Evolutionary conservation across 2,888 invertebrate genomes (phyloP).

Genomic region (Apotomis capreana): DNA sequence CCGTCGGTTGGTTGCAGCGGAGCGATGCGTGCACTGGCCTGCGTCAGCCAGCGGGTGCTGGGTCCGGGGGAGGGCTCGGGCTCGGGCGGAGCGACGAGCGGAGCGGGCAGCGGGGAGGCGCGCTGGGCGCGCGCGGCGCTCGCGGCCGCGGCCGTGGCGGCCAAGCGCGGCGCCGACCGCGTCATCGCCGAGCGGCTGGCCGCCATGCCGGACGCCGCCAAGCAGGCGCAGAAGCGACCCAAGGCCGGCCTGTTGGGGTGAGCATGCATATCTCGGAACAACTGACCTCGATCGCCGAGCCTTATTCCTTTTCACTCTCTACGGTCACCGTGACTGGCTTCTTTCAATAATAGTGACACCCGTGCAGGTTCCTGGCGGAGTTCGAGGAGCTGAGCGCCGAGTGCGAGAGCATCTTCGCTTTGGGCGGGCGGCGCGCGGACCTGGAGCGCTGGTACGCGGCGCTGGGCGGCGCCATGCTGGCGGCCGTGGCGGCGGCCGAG

Average conservation of each 20-base stretch:
- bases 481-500: constrained; percentile 90
- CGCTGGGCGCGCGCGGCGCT: constrained; percentile 68
- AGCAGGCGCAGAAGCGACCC: constrained; percentile 78
- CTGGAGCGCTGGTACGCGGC: constrained; percentile 95
- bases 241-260: constrained; percentile 93
- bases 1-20: constrained; percentile 83
- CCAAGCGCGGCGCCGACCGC: constrained; percentile 89
- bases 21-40: constrained; percentile 96
- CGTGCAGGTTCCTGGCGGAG: constrained; percentile 88
- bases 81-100: constrained; percentile 78
- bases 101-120: constrained; percentile 67
- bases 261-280: not conserved
- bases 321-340: no score
- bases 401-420: constrained; percentile 93
- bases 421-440: constrained; percentile 93
- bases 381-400: constrained; percentile 94
- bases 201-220: constrained; percentile 87
- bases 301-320: no score
- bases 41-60: constrained; percentile 96
- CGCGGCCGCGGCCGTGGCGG: constrained; percentile 69
- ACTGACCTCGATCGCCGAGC: no score
- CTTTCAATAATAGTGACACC: not conserved
- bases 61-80: constrained; percentile 87
- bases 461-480: constrained; percentile 90
- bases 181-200: constrained; percentile 93